phyloP scores from a whole-genome alignment of 2,797 vertebrate genomes.

The Rhinichthys osculus region DNA sequence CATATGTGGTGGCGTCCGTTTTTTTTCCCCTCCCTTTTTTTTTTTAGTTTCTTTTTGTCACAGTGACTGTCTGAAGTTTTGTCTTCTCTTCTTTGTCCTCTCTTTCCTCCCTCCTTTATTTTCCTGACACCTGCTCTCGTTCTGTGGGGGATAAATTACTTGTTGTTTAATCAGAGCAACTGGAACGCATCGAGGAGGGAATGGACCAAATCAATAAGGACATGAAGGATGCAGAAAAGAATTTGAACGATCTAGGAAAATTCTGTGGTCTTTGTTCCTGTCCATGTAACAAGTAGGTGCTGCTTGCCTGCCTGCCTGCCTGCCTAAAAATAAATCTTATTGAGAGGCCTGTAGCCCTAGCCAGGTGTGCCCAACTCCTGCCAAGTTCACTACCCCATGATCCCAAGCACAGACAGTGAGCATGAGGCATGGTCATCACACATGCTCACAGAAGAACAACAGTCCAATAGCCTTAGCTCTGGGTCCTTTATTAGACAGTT shows the following conservation, averaged over 20 bases:
- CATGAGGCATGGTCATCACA: slow-evolving; percentile 82
- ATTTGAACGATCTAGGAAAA: slow-evolving; percentile 99
- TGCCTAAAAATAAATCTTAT: slow-evolving; percentile 68
- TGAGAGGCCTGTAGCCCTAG: slow-evolving; percentile 71
- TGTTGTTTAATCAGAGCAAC: slow-evolving; percentile 99
- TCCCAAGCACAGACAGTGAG: slow-evolving; percentile 81
- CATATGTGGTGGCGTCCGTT: slow-evolving; percentile 99
- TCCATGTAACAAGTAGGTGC: slow-evolving; percentile 99
- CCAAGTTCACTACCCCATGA: slow-evolving; percentile 52
- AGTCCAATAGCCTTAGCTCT: slow-evolving; percentile 75
- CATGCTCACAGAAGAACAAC: slow-evolving; percentile 78
- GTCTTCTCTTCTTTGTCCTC: slow-evolving; percentile 91
- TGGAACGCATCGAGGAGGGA: slow-evolving; percentile 99
- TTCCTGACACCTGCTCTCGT: slow-evolving; percentile 92
- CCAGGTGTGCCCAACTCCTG: slow-evolving; percentile 55
- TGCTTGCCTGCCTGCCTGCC: slow-evolving; percentile 95
- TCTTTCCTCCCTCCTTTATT: slow-evolving; percentile 87
- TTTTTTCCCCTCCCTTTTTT: slow-evolving; percentile 84
- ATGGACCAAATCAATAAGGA: slow-evolving; percentile 99
- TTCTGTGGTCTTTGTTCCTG: slow-evolving; percentile 99
- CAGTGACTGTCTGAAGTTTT: slow-evolving; percentile 99
- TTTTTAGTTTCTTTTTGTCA: slow-evolving; percentile 86
- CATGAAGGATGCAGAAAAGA: slow-evolving; percentile 99
- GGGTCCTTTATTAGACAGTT: slow-evolving; percentile 48
- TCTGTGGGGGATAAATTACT: slow-evolving; percentile 99